Conservation (phyloP, 2,888 invertebrate genomes). For the Metellina segmentata region DNA sequence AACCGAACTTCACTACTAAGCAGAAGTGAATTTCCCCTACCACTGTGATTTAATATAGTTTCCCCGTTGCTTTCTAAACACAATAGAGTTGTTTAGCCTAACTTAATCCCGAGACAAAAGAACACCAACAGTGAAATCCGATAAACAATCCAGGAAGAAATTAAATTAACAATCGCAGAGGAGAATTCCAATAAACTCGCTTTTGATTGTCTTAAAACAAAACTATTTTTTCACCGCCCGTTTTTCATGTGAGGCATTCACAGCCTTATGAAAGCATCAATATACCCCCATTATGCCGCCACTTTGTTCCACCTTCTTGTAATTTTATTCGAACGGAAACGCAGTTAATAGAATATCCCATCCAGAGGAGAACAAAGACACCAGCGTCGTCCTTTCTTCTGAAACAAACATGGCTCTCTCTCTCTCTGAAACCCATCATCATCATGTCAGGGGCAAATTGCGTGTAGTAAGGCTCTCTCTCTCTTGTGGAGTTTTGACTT, state of each 20-base stretch:
- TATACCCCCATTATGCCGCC: not conserved
- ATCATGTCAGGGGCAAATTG: constrained; percentile 48
- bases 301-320: not conserved
- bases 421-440: not conserved
- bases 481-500: constrained; percentile 42
- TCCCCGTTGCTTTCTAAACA: not conserved
- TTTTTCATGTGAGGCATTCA: not conserved
- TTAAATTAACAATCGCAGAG: not conserved
- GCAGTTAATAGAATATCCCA: not conserved
- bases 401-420: constrained; percentile 9
- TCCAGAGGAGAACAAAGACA: constrained; percentile 10
- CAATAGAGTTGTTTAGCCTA: not conserved
- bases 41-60: no score
- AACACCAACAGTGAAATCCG: not conserved
- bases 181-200: not conserved
- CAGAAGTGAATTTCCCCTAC: no score
- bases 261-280: no score
- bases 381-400: not conserved
- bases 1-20: no score
- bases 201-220: not conserved
- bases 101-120: not conserved
- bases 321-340: not conserved
- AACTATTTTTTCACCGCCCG: not conserved
- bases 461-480: constrained; percentile 20
- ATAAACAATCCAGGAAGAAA: not conserved